phyloP scores from a whole-genome alignment of 2,797 vertebrate genomes.

The Austrolebias charrua region DNA sequence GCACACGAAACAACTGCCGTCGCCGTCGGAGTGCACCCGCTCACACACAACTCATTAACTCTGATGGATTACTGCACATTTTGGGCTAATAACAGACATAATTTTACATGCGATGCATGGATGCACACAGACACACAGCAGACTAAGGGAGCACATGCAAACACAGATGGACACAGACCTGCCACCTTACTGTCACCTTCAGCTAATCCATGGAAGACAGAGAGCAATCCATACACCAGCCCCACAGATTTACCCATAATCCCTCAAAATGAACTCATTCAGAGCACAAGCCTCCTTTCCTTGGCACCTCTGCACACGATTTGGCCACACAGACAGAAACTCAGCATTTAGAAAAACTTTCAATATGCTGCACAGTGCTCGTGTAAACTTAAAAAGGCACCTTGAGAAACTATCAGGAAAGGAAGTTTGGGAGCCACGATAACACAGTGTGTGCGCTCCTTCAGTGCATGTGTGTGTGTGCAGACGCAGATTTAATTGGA shows the following conservation, averaged over 20 bases:
- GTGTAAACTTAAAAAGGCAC: constrained; percentile 66
- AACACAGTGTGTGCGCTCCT: constrained; percentile 28
- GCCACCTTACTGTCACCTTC: constrained; percentile 70
- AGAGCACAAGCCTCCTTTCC: constrained; percentile 35
- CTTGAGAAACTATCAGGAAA: constrained; percentile 64
- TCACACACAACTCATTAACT: constrained; percentile 64
- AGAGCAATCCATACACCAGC: constrained; percentile 57
- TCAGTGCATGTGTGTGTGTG: constrained; percentile 21
- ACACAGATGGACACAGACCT: constrained; percentile 59
- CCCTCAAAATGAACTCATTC: constrained; percentile 72
- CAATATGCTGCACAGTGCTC: constrained; percentile 18
- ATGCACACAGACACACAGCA: constrained; percentile 18
- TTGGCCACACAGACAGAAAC: neutral
- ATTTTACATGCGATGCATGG: constrained; percentile 45
- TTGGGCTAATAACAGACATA: constrained; percentile 60
- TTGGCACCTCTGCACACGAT: constrained; percentile 23
- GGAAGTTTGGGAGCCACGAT: constrained; percentile 39
- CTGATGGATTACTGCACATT: constrained; percentile 70
- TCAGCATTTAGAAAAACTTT: constrained; percentile 18
- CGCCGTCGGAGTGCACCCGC: constrained; percentile 32
- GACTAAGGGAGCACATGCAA: constrained; percentile 28
- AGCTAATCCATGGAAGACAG: constrained; percentile 69
- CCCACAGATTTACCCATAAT: constrained; percentile 72
- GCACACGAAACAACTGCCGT: constrained; percentile 35
- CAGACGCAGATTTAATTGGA: constrained; percentile 71